These are phyloP conservation scores for Oreohelix idahoensis DNA, from an alignment of 1,140 invertebrate genomes.

Conservation along the genomic window DNA sequence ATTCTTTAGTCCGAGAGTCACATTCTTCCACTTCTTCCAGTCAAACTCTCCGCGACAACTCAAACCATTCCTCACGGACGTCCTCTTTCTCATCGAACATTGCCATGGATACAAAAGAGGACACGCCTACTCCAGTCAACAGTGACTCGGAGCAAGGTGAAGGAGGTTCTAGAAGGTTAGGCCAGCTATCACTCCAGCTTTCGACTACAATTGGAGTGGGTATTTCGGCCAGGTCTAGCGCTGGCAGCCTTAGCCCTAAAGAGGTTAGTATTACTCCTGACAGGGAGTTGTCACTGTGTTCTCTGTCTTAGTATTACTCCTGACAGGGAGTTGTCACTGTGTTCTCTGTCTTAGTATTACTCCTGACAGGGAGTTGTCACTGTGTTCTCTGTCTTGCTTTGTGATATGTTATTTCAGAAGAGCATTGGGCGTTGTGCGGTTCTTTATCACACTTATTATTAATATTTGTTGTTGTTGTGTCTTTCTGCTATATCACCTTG, in stretches of 20 bases:
- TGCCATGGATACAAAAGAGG: slow-evolving; percentile 41
- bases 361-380: too few species aligned
- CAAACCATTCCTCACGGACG: slow-evolving; percentile 38
- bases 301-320: background rate
- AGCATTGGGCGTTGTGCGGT: too few species aligned
- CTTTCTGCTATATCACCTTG: too few species aligned
- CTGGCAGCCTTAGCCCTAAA: slow-evolving; percentile 13
- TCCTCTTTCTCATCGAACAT: slow-evolving; percentile 38
- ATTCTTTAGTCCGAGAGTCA: background rate
- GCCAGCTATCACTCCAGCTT: slow-evolving; percentile 6
- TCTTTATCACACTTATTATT: too few species aligned
- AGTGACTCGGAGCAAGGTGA: slow-evolving; percentile 56
- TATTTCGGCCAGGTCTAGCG: background rate
- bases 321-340: background rate
- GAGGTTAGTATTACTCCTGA: slow-evolving; percentile 16
- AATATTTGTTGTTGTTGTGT: too few species aligned
- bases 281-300: too few species aligned
- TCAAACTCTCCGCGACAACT: slow-evolving; percentile 27
- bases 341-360: background rate
- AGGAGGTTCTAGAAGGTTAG: background rate
- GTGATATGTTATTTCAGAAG: too few species aligned
- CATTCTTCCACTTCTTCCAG: slow-evolving; percentile 35
- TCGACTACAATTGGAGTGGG: background rate
- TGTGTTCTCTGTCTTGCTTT: too few species aligned
- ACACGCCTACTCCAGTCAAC: slow-evolving; percentile 62